Base-by-base conservation (phyloP, 1,140 invertebrate genomes). In the Coboldia fuscipes region DNA sequence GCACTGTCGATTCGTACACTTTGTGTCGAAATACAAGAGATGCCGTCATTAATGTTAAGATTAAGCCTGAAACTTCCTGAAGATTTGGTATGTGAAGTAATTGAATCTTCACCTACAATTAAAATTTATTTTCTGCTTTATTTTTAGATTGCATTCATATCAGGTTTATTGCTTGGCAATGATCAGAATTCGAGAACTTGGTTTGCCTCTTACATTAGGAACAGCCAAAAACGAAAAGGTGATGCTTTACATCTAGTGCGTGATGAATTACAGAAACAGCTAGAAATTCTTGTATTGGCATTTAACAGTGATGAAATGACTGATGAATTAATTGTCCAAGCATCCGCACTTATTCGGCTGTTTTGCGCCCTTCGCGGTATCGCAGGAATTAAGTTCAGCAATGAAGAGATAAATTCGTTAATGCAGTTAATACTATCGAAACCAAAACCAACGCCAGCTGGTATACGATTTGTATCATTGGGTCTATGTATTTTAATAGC, bases 401-500 rank as follows among this genome's bases (percentile, higher is more conserved):
- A 96, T 50, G 88, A 96, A 40, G 92, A 97, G 63, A 75, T 90
- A 13, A 66, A 68, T 31, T 61, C 76, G 18, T 61, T 97, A 15
- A 68, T 94, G 1, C 70, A 81, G 44, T 55, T 97, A 21, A 64
- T 96, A 5, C 93, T 86, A 3, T 79, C 80, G 10, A 81, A 80
- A 50, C 88, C 89, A 3, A 80, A 82, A n/a, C 75, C 80, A 2
- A 83, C 76, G 21, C 72, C 79, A 23, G 82, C 88, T 29, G 90
- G 89, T 3, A 80, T 92, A 3, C 58, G 88, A 47, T 94, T 96
- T 57, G 85, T 93, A 1, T 90, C 86, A 1, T 63, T 96, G 26
- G 84, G 82, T 12, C 63, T 97, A 1, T 94, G 88, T 51, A 92
- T 93, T 76, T 65, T 97, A 0, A 80, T 97, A 26, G 84, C 88